Conservation (phyloP, 2,113 vertebrate genomes). For the Lepidothrix coronata region DNA sequence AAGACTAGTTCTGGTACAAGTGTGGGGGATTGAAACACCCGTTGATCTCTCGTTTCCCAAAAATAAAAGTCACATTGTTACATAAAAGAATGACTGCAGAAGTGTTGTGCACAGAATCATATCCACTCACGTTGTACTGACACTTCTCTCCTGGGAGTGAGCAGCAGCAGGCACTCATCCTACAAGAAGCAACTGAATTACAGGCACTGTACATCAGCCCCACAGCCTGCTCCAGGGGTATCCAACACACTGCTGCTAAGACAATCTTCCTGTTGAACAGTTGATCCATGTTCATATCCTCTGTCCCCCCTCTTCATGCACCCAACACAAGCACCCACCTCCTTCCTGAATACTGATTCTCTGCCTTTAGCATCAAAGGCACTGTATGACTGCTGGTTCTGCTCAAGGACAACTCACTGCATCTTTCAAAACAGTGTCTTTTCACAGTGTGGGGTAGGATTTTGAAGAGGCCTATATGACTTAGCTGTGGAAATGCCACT, state of each 20-base stretch:
- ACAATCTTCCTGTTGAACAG: background rate
- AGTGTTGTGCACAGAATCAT: conserved; percentile 2
- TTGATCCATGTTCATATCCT: background rate
- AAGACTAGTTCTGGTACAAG: background rate
- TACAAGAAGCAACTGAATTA: background rate
- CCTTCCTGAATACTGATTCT: background rate
- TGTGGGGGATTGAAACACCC: conserved; percentile 11
- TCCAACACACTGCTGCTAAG: background rate
- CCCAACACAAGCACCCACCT: conserved; percentile 5
- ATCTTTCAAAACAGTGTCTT: conserved; percentile 13
- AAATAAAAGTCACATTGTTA: conserved; percentile 52
- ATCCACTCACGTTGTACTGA: background rate
- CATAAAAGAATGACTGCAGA: conserved; percentile 50
- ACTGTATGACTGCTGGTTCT: background rate
- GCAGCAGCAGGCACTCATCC: background rate
- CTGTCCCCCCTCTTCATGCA: background rate
- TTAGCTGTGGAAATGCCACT: conserved; percentile 60
- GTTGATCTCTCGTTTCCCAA: conserved; percentile 2
- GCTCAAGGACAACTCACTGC: conserved; percentile 7
- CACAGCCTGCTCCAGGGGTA: background rate
- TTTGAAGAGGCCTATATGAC: conserved; percentile 52
- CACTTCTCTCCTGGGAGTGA: background rate
- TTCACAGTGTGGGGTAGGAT: conserved; percentile 7
- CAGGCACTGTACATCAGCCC: background rate
- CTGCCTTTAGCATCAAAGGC: background rate